Conservation (phyloP, 2,113 vertebrate species). For the Chelonoidis abingdonii region DNA sequence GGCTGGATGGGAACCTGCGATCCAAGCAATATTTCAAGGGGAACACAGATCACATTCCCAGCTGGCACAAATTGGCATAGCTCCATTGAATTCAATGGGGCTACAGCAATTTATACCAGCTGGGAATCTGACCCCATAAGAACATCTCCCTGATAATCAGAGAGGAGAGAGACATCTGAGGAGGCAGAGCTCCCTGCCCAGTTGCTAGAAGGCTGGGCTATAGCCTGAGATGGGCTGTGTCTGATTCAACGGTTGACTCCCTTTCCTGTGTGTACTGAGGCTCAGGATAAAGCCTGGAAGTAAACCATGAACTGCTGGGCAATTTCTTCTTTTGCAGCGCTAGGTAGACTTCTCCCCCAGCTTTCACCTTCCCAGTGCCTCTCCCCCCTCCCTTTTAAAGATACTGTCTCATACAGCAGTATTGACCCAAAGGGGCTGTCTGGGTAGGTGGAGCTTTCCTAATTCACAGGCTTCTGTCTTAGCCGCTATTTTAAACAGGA, state of each 20-base stretch:
- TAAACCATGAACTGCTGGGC: not conserved
- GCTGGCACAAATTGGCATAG: not conserved
- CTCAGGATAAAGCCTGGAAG: not conserved
- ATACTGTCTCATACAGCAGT: not conserved
- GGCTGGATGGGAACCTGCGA: not conserved
- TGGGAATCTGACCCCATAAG: not conserved
- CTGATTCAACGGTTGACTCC: not conserved
- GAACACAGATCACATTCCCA: constrained; percentile 1
- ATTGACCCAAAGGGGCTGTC: not conserved
- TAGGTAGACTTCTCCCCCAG: not conserved
- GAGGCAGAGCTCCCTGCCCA: not conserved
- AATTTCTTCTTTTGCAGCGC: not conserved
- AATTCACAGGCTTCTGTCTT: not conserved
- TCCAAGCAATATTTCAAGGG: not conserved
- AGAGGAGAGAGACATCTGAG: not conserved
- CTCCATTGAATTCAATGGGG: not conserved
- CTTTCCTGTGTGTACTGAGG: not conserved
- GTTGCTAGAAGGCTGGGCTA: not conserved
- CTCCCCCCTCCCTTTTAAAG: accelerated
- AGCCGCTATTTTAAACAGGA: not conserved
- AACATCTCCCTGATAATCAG: not conserved
- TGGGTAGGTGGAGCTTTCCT: not conserved
- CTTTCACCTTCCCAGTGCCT: not conserved
- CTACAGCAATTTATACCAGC: not conserved
- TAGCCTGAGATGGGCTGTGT: not conserved